These are phyloP conservation scores for Ptyas mucosa DNA, from an alignment of 2,113 vertebrate species.

Conservation along the genomic window DNA sequence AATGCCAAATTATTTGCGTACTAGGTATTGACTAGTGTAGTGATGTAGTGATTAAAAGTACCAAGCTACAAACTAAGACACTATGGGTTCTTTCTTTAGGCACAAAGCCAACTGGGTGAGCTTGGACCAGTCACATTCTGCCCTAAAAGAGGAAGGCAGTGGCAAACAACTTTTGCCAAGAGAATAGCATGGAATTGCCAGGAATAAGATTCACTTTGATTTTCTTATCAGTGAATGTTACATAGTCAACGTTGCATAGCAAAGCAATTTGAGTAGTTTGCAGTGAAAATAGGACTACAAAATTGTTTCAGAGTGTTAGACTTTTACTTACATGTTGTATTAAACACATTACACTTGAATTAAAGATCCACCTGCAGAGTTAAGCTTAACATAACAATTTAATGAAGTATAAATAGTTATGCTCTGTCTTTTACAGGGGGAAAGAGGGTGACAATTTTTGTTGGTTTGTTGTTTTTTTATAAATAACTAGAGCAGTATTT, in stretches of 20 bases:
- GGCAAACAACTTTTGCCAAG: not conserved
- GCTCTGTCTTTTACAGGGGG: not conserved
- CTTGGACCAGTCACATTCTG: not conserved
- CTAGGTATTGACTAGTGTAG: not conserved
- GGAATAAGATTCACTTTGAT: not conserved
- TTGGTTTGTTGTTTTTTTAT: not conserved
- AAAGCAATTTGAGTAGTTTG: not conserved
- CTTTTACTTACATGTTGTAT: not conserved
- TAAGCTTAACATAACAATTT: not conserved
- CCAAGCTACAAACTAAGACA: not conserved
- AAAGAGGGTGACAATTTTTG: not conserved
- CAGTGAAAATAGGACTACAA: not conserved
- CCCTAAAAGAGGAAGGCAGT: not conserved
- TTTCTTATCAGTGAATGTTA: not conserved
- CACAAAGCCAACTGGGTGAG: not conserved
- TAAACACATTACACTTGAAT: not conserved
- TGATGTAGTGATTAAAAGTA: not conserved
- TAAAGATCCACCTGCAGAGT: not conserved
- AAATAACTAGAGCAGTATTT: not conserved
- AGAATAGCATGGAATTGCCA: not conserved
- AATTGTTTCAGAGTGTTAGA: not conserved
- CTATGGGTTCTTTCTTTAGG: not conserved
- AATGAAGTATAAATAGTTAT: not conserved
- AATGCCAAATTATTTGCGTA: not conserved
- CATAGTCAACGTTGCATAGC: not conserved